A percentile compares a stretch with the other conserved stretches of the same genome.
Conservation (phyloP, 2,797 vertebrate genomes). For the Galaxias olidus region DNA sequence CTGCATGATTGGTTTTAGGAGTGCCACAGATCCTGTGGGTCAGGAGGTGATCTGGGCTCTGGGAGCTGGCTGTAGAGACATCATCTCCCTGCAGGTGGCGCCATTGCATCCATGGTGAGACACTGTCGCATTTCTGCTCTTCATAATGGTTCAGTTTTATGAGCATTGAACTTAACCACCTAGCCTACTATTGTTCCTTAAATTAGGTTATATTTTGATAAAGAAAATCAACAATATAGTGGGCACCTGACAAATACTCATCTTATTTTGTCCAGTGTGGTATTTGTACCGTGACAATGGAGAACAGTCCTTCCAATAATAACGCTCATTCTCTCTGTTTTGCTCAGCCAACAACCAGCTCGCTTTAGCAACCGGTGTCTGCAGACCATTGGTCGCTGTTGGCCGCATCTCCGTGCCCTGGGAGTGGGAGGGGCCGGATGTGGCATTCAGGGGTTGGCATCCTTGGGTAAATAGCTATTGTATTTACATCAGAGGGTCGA, state of each 20-base stretch:
- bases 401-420: constrained; percentile 94
- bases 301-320: too few species aligned
- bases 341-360: constrained; percentile 90
- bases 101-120: constrained; percentile 96
- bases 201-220: too few species aligned
- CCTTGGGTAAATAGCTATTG: constrained; percentile 80
- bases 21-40: constrained; percentile 94
- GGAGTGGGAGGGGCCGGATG: constrained; percentile 96
- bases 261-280: too few species aligned
- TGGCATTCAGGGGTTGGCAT: constrained; percentile 92
- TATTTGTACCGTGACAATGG: too few species aligned
- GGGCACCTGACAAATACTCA: too few species aligned
- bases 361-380: constrained; percentile 98
- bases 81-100: constrained; percentile 97
- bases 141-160: too few species aligned
- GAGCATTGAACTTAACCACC: too few species aligned
- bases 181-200: too few species aligned
- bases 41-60: constrained; percentile 99
- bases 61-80: constrained; percentile 96
- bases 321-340: not conserved
- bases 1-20: constrained; percentile 71
- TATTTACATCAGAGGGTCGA: not conserved
- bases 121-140: not conserved
- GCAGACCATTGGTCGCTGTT: constrained; percentile 97
- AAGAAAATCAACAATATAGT: too few species aligned